These are phyloP conservation scores for Poecile atricapillus DNA, from an alignment of 2,113 vertebrate species.

Conservation along the genomic window DNA sequence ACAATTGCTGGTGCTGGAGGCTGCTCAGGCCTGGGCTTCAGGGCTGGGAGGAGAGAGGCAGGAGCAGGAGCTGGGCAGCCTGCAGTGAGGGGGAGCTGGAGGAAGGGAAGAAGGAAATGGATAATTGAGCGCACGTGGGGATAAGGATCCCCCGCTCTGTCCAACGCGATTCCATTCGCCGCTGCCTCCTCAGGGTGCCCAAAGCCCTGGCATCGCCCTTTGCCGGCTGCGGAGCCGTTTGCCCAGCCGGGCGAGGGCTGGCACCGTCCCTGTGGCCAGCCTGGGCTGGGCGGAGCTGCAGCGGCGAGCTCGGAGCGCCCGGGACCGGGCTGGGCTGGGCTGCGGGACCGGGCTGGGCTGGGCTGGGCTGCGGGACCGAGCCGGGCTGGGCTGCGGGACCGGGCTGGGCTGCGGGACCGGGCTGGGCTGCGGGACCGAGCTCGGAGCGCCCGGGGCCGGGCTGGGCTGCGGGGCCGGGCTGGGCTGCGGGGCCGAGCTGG, in stretches of 20 bases:
- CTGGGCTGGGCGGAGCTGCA: fast-evolving
- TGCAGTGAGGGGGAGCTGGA: background rate
- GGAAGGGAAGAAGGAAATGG: background rate
- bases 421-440: too few relatives aligned
- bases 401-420: background rate
- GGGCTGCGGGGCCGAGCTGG: too few relatives aligned
- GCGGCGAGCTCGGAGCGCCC: too few relatives aligned
- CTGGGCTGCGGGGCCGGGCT: too few relatives aligned
- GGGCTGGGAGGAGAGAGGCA: background rate
- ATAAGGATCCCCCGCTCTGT: background rate
- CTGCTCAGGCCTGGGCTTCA: background rate
- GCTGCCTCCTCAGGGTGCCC: background rate
- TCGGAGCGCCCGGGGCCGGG: too few relatives aligned
- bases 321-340: too few relatives aligned
- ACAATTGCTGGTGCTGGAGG: background rate
- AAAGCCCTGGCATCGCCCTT: background rate
- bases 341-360: too few relatives aligned
- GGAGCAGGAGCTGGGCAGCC: background rate
- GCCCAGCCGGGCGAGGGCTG: background rate
- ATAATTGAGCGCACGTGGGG: background rate
- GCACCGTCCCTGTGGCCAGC: fast-evolving
- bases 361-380: too few relatives aligned
- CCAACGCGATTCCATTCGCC: fast-evolving
- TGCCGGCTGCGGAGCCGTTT: fast-evolving
- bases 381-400: too few relatives aligned